A percentile compares a stretch with the other conserved stretches of the same genome.
Evolutionary conservation across 2,888 invertebrate species (phyloP).

Genomic region (Tortrix viridana): DNA sequence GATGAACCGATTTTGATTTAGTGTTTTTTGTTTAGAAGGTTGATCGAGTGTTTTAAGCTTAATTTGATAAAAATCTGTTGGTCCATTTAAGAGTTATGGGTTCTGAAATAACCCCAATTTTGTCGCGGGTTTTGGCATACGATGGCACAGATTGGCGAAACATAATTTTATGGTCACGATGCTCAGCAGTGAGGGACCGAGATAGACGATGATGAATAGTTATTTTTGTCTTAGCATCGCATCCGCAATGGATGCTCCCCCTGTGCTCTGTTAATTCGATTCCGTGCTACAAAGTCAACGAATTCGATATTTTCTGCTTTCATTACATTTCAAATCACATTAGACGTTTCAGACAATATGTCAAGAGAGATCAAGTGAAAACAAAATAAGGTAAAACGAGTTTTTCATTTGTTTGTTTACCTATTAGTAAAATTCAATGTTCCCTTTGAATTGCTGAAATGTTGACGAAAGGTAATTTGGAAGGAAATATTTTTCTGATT

Average conservation of each 20-base stretch:
- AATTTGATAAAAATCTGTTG: too few relatives aligned
- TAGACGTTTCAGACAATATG: slow-evolving; percentile 7
- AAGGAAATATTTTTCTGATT: background rate
- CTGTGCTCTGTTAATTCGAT: slow-evolving; percentile 13
- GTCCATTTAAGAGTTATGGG: too few relatives aligned
- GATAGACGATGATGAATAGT: too few relatives aligned
- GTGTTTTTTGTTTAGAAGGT: too few relatives aligned
- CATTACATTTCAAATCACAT: slow-evolving; percentile 16
- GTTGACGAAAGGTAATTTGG: background rate
- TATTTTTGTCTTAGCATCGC: too few relatives aligned
- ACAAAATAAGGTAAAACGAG: slow-evolving; percentile 2
- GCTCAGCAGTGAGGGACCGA: too few relatives aligned
- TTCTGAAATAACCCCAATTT: too few relatives aligned
- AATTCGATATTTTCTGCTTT: slow-evolving; percentile 19
- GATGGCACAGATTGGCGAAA: too few relatives aligned
- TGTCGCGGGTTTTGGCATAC: too few relatives aligned
- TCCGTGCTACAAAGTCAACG: slow-evolving; percentile 6
- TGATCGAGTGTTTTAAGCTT: too few relatives aligned
- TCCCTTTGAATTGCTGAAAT: background rate
- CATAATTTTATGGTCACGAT: too few relatives aligned
- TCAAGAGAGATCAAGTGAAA: slow-evolving; percentile 4
- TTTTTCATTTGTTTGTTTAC: background rate
- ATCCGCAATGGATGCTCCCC: background rate
- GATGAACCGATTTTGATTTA: too few relatives aligned
- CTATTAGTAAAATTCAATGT: background rate